Evolutionary conservation across 1,140 invertebrate genomes (phyloP).

Genomic region (Dinoponera quadriceps): DNA sequence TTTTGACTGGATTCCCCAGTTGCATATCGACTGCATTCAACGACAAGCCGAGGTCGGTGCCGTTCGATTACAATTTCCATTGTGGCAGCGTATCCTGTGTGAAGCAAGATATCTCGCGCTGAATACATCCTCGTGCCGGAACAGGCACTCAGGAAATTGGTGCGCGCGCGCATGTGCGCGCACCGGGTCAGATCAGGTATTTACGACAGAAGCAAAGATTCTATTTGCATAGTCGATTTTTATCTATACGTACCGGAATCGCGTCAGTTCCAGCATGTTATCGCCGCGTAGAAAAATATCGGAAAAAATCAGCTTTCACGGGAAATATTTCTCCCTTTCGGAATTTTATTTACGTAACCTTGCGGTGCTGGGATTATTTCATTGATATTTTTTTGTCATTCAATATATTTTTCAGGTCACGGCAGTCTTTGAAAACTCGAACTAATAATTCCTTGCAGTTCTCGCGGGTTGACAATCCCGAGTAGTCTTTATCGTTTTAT

Average conservation of each 20-base stretch:
- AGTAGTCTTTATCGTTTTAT: too few relatives aligned
- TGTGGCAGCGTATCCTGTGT: conserved; percentile 12
- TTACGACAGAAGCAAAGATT: conserved; percentile 3
- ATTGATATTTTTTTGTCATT: neutral
- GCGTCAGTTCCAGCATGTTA: neutral
- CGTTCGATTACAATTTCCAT: conserved; percentile 13
- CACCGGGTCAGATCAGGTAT: conserved; percentile 36
- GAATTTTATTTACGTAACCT: neutral
- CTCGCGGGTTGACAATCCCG: too few relatives aligned
- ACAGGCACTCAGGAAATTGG: conserved; percentile 20
- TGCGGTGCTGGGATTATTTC: neutral
- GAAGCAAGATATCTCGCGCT: conserved; percentile 5
- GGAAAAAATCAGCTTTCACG: neutral
- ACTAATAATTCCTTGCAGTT: too few relatives aligned
- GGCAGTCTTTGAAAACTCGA: neutral
- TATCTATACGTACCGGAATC: neutral
- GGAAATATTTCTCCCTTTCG: neutral
- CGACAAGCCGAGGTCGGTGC: conserved; percentile 9
- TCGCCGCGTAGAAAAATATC: neutral
- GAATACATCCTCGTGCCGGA: neutral
- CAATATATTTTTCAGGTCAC: neutral
- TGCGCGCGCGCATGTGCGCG: neutral
- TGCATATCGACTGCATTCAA: conserved; percentile 17
- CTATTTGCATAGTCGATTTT: conserved; percentile 1
- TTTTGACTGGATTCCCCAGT: conserved; percentile 46